Conservation (phyloP, 2,888 invertebrate genomes). For the Vannuccia rotundouncinata region DNA sequence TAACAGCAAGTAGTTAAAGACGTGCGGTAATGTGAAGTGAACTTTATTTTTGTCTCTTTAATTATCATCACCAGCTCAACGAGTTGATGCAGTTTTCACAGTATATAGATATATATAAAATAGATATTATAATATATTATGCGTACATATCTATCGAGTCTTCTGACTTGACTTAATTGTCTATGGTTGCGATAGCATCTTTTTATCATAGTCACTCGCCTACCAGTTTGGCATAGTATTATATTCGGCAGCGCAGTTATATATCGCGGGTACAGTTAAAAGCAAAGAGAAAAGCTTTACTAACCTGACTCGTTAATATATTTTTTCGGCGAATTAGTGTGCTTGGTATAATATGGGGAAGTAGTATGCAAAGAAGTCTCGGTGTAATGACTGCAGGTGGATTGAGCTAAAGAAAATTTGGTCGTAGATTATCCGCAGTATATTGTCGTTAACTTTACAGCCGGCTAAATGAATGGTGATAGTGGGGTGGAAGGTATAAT, state of each 20-base stretch:
- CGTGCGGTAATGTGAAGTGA: background rate
- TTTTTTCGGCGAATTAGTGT: background rate
- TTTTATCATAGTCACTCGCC: background rate
- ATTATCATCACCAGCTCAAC: background rate
- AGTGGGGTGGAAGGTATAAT: background rate
- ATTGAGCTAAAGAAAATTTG: slow-evolving; percentile 6
- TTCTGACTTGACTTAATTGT: background rate
- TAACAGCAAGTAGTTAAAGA: background rate
- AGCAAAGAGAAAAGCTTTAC: background rate
- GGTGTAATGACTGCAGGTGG: background rate
- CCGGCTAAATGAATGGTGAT: background rate
- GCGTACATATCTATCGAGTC: background rate
- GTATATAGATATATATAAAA: background rate
- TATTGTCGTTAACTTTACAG: background rate
- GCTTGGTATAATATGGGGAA: background rate
- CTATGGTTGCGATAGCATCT: background rate
- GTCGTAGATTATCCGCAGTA: slow-evolving; percentile 6
- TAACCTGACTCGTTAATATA: background rate
- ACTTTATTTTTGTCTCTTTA: background rate
- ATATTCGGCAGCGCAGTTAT: background rate
- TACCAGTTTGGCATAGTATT: background rate
- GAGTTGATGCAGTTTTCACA: background rate
- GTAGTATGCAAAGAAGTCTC: background rate
- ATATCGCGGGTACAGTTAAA: background rate
- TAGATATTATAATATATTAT: no score